phyloP scores from a whole-genome alignment of 2,888 invertebrate genomes.

The Xylota segnis region DNA sequence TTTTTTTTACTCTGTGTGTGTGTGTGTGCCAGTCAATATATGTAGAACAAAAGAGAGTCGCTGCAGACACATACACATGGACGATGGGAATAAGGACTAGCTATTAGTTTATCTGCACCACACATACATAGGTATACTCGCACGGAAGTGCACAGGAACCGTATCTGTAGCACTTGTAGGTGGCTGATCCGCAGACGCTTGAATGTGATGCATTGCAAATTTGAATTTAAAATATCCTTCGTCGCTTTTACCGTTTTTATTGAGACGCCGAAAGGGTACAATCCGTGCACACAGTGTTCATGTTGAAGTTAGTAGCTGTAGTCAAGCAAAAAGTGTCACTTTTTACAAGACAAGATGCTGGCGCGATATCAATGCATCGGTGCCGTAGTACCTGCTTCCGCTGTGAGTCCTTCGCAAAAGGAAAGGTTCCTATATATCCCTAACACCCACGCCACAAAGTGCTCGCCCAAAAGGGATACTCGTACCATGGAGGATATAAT shows the following conservation, averaged over 20 bases:
- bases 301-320: background rate
- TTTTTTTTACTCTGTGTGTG: background rate
- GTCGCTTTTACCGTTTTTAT: conserved; percentile 45
- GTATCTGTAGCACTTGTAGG: background rate
- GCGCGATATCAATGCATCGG: conserved; percentile 43
- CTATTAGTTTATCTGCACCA: conserved; percentile 35
- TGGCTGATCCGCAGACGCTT: conserved; percentile 28
- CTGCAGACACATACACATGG: background rate
- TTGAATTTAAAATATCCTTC: conserved; percentile 62
- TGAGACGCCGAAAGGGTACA: conserved; percentile 43
- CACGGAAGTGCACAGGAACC: background rate
- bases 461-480: background rate
- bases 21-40: conserved; percentile 33
- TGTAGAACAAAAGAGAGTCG: background rate
- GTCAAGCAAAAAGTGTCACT: conserved; percentile 42
- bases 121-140: background rate
- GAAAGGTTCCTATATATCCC: background rate
- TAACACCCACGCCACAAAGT: too few relatives aligned
- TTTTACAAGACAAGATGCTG: conserved; percentile 55
- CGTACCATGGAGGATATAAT: background rate
- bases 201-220: conserved; percentile 64
- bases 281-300: background rate
- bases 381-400: conserved; percentile 17
- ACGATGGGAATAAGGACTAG: background rate
- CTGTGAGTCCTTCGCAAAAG: conserved; percentile 6